Evolutionary conservation across 2,113 vertebrate species (phyloP).

Genomic region (Pagrus major): DNA sequence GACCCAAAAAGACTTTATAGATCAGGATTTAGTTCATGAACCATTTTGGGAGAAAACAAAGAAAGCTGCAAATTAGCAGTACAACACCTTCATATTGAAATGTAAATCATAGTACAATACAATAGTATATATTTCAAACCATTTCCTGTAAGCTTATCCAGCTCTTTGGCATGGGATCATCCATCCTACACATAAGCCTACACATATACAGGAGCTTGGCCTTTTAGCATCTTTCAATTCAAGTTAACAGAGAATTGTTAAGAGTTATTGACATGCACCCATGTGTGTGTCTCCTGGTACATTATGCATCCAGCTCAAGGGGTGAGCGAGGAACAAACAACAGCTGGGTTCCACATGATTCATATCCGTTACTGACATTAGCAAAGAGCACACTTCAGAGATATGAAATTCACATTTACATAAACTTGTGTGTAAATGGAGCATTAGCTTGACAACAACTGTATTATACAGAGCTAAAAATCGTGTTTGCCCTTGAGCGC

Average conservation of each 20-base stretch:
- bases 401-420: slow-evolving; percentile 6
- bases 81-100: not conserved
- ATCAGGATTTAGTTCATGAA: no score
- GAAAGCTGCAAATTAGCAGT: not conserved
- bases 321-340: slow-evolving; percentile 45
- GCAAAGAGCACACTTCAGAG: slow-evolving; percentile 9
- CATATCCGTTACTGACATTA: slow-evolving; percentile 33
- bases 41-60: not conserved
- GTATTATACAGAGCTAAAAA: not conserved
- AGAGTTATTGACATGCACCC: not conserved
- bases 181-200: not conserved
- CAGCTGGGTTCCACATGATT: slow-evolving; percentile 49
- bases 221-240: not conserved
- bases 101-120: not conserved
- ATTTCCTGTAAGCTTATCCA: not conserved
- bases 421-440: not conserved
- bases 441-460: not conserved
- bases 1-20: no score
- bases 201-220: not conserved
- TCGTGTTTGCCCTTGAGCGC: not conserved
- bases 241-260: not conserved
- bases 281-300: slow-evolving; percentile 7
- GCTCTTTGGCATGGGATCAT: not conserved
- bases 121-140: not conserved
- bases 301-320: slow-evolving; percentile 23